These are phyloP conservation scores for Telmatochromis sp. DNA, from an alignment of 2,113 vertebrate genomes.

Conservation along the genomic window DNA sequence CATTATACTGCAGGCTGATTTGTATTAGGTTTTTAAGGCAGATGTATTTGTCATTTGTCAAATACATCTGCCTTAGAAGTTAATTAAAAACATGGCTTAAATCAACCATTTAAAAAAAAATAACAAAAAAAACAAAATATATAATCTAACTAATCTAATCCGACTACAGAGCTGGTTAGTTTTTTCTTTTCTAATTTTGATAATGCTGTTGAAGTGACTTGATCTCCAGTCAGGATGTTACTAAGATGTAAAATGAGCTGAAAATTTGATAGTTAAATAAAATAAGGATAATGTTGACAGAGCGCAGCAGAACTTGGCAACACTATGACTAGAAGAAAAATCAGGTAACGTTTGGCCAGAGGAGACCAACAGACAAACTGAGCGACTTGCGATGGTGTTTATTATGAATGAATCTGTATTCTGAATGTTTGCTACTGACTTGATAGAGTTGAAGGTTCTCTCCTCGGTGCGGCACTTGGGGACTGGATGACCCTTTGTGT, in stretches of 20 bases:
- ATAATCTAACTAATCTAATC: not conserved
- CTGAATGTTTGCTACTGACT: constrained; percentile 61
- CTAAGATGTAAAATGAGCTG: not conserved
- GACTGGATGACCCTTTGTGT: constrained; percentile 72
- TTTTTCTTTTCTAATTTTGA: not conserved
- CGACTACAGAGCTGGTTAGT: not conserved
- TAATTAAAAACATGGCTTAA: not conserved
- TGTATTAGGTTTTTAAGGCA: not conserved
- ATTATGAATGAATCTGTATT: not conserved
- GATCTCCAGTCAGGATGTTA: not conserved
- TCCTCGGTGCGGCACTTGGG: constrained; percentile 81
- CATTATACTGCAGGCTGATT: not conserved
- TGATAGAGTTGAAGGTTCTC: constrained; percentile 80
- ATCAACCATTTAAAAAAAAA: not conserved
- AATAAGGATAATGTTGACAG: not conserved
- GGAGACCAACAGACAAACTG: not conserved
- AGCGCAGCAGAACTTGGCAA: not conserved
- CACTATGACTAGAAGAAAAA: not conserved
- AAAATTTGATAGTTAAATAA: not conserved
- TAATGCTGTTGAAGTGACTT: not conserved
- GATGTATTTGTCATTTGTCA: fast-evolving
- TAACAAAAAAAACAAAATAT: not conserved
- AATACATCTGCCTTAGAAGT: not conserved
- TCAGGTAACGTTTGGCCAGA: not conserved
- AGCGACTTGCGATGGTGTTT: not conserved